Percentiles rank a stretch among this genome's conserved stretches.
These are phyloP conservation scores for Trichomalopsis sarcophagae DNA, from an alignment of 1,140 invertebrate genomes.

Conservation along the genomic window DNA sequence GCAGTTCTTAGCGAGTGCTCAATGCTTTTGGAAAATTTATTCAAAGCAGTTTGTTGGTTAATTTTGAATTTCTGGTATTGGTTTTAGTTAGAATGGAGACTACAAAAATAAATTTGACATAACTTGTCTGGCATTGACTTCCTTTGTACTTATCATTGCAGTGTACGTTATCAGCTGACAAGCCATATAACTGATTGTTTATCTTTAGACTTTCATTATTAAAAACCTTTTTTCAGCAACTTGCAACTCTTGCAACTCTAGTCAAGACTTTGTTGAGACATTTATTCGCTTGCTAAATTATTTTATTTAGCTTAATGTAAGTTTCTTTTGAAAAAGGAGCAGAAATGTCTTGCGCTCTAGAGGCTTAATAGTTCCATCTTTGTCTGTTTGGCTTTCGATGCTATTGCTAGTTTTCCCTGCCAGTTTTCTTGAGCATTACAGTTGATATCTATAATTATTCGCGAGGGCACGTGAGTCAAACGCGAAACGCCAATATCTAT, in stretches of 20 bases:
- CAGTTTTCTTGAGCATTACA: conserved; percentile 19
- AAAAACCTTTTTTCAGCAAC: background rate
- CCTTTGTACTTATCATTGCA: background rate
- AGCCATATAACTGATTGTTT: conserved; percentile 29
- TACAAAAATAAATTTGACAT: background rate
- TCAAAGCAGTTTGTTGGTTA: background rate
- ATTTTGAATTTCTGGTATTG: background rate
- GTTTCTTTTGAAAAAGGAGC: background rate
- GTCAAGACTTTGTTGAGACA: background rate
- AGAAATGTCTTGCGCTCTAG: background rate
- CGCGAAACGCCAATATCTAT: conserved; percentile 12
- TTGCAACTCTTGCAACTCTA: background rate
- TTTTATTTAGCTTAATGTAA: background rate
- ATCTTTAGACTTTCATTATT: background rate
- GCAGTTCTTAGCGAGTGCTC: background rate
- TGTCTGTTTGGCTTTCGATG: conserved; percentile 16
- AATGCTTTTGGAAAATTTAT: background rate
- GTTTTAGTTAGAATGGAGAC: background rate
- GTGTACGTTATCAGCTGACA: conserved; percentile 17
- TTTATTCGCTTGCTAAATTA: background rate
- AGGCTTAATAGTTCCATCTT: background rate
- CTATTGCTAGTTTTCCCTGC: conserved; percentile 24
- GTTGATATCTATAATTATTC: conserved; percentile 45
- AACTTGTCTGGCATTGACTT: background rate
- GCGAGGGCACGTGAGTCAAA: conserved; percentile 26